Conservation (phyloP, 2,888 invertebrate species). For the Scaptomyza tumidula region DNA sequence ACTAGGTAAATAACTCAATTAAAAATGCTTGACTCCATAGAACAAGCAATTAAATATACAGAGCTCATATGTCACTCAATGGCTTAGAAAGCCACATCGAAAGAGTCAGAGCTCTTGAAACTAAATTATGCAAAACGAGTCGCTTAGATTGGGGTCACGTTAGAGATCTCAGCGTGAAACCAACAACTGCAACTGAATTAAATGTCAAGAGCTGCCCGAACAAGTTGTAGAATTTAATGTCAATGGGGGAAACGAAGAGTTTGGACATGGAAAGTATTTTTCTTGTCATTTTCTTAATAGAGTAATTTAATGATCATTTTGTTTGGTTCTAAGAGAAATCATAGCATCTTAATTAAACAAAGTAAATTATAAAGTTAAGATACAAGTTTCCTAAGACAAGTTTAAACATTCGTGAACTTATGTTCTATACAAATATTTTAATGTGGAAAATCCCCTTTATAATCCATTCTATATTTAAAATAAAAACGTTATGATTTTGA, state of each 20-base stretch:
- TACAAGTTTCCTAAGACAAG: too few relatives aligned
- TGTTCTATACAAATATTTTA: too few relatives aligned
- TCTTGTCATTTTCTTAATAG: background rate
- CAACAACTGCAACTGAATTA: conserved; percentile 45
- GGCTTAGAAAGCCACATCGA: conserved; percentile 50
- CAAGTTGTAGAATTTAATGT: conserved; percentile 28
- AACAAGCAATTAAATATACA: conserved; percentile 36
- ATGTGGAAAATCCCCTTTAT: too few relatives aligned
- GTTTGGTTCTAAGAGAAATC: too few relatives aligned
- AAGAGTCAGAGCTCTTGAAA: conserved; percentile 36
- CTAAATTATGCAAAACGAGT: conserved; percentile 73
- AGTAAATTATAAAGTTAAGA: too few relatives aligned
- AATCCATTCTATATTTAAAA: background rate
- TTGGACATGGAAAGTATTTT: conserved; percentile 56
- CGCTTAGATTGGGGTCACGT: conserved; percentile 63
- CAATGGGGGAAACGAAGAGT: conserved; percentile 2
- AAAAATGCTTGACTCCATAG: conserved; percentile 27
- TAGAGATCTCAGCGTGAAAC: conserved; percentile 40
- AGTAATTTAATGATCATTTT: too few relatives aligned
- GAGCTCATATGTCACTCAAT: conserved; percentile 48
- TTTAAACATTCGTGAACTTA: too few relatives aligned
- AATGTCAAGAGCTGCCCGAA: conserved; percentile 45
- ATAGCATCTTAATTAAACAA: too few relatives aligned
- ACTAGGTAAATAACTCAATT: conserved; percentile 32
- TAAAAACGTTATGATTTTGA: background rate